phyloP scores from a whole-genome alignment of 2,888 invertebrate species.

The Microplitis manilae region DNA sequence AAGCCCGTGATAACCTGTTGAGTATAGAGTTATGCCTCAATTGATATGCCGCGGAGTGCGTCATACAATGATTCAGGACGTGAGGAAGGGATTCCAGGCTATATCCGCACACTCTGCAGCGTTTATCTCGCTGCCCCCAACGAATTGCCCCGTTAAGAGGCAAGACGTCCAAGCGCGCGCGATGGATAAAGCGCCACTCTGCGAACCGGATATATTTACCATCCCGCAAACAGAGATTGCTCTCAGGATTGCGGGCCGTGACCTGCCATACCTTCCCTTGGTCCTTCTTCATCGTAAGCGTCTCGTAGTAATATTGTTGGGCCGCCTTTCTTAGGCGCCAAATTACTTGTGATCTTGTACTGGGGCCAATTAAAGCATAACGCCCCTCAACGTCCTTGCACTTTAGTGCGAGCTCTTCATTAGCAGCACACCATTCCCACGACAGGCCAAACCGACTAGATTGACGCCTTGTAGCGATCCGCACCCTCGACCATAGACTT shows the following conservation, averaged over 20 bases:
- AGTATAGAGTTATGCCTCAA: conserved; percentile 54
- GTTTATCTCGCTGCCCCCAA: conserved; percentile 38
- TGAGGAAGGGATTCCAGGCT: conserved; percentile 62
- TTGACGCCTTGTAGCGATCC: conserved; percentile 50
- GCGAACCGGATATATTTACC: conserved; percentile 60
- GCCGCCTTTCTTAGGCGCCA: conserved; percentile 23
- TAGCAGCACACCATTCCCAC: conserved; percentile 50
- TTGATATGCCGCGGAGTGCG: conserved; percentile 57
- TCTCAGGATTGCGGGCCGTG: conserved; percentile 39
- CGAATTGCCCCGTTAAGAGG: conserved; percentile 55
- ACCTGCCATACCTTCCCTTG: conserved; percentile 58
- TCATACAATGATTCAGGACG: conserved; percentile 62
- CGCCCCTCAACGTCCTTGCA: conserved; percentile 16
- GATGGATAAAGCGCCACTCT: conserved; percentile 68
- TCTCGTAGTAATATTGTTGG: conserved; percentile 23
- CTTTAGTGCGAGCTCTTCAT: conserved; percentile 36
- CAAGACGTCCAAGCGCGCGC: conserved; percentile 59
- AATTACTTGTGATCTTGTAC: conserved; percentile 44
- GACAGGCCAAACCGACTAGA: conserved; percentile 27
- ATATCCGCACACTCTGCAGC: conserved; percentile 58
- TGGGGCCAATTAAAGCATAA: too few relatives aligned
- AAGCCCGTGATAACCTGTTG: conserved; percentile 48
- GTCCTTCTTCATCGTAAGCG: conserved; percentile 47
- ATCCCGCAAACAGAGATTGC: conserved; percentile 58
- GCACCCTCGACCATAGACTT: conserved; percentile 51